Evolutionary conservation across 2,888 invertebrate genomes (phyloP), one percentile per base, ranked within the genome.

Genomic region (Cosmia trapezina): DNA sequence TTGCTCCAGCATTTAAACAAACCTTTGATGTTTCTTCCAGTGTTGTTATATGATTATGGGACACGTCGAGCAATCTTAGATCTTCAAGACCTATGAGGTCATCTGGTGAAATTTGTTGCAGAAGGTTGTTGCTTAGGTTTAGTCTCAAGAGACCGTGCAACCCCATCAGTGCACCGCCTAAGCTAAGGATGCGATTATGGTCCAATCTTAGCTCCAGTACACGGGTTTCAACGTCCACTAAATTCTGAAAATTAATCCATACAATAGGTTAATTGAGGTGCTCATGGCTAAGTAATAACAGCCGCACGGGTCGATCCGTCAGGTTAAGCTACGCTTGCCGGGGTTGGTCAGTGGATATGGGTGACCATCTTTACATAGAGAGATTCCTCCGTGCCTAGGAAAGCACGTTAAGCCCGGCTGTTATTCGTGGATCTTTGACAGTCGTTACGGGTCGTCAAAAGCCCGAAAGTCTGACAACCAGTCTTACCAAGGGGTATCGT

Each of bases 1-100:
- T 62, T 84, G 70, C 67, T 68, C 53, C 68, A 60, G 54, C 70
- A 67, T 76, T 73, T 22, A 71, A 81, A 88, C 88, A 88, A 88
- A 98, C 98, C 97, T 98, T 98, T 86, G 98, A 98, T 71, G 98
- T 98, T 95, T 98, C 98, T 91, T 98, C 98, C 72, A 98, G 95
- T 4, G 98, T 98, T 59, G 97, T 97, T 53, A 98, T 95, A 80
- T 97, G 97, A 91, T 98, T 98, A 89, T 97, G 96, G 0, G 98
- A 98, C 60, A 98, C 96, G 89, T 98, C 98, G 56, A 98, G 96
- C 69, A 97, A 94, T 88, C 97, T 97, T 56, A 98, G 94, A 79
- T 97, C 97, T 86, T 98, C 98, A 85, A 98, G 94, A 41, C 98
- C 98, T 71, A 98, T 97, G 63, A 98, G 96, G 90, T 98, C 98